Conservation (phyloP, 2,888 invertebrate species). For the Drosophila austrosaltans region DNA sequence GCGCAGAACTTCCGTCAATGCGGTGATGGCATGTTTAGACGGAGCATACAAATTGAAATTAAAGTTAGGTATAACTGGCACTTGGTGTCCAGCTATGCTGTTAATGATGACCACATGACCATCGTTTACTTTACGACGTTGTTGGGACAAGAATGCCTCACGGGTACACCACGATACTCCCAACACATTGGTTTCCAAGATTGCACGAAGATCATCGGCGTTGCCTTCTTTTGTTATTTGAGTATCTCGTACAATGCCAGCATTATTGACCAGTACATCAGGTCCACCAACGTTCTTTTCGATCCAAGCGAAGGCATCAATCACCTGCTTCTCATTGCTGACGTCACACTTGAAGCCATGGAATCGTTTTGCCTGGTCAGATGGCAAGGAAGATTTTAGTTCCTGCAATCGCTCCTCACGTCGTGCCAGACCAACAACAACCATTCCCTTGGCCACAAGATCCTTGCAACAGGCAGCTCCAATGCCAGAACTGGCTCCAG, state of each 20-base stretch:
- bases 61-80: slow-evolving; percentile 56
- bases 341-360: neutral
- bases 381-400: neutral
- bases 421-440: slow-evolving; percentile 85
- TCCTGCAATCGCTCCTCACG: slow-evolving; percentile 53
- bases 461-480: slow-evolving; percentile 85
- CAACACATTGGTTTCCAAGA: slow-evolving; percentile 83
- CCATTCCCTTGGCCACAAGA: slow-evolving; percentile 84
- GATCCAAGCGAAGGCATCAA: neutral
- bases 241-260: slow-evolving; percentile 86
- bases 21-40: slow-evolving; percentile 74
- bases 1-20: slow-evolving; percentile 70
- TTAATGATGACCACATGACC: slow-evolving; percentile 85
- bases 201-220: slow-evolving; percentile 60
- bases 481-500: slow-evolving; percentile 90
- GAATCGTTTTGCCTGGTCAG: slow-evolving; percentile 31
- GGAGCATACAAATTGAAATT: slow-evolving; percentile 72
- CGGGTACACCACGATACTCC: slow-evolving; percentile 83
- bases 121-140: slow-evolving; percentile 76
- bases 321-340: neutral
- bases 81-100: slow-evolving; percentile 72
- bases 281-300: slow-evolving; percentile 86
- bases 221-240: slow-evolving; percentile 52
- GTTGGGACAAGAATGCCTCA: slow-evolving; percentile 84
- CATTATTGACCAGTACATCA: slow-evolving; percentile 92